Percentiles rank a stretch among this genome's conserved stretches.
These are phyloP conservation scores for Stercorarius parasiticus DNA, from an alignment of 2,113 vertebrate genomes.

Conservation along the genomic window DNA sequence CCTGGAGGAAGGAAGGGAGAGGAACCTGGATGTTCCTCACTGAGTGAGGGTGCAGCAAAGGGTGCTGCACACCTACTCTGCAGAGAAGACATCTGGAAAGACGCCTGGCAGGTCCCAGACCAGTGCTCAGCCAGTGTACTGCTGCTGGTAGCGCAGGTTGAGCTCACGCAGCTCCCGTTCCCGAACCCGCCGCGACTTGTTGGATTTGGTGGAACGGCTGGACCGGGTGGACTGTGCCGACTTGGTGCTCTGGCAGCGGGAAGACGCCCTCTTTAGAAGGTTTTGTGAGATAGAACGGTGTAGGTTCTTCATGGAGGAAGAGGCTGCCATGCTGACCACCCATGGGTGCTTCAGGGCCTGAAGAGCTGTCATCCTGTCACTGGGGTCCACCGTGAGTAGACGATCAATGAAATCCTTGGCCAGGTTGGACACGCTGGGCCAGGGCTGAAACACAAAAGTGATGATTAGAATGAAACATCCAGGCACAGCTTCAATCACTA, in stretches of 20 bases:
- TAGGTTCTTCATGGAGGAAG: slow-evolving; percentile 98
- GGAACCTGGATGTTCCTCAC: not conserved
- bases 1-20: not conserved
- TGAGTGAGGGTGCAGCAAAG: not conserved
- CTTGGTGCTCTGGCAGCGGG: slow-evolving; percentile 98
- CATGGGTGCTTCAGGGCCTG: slow-evolving; percentile 97
- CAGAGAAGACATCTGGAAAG: not conserved
- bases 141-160: slow-evolving; percentile 96
- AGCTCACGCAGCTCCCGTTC: slow-evolving; percentile 94
- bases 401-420: slow-evolving; percentile 98
- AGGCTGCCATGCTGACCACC: slow-evolving; percentile 97
- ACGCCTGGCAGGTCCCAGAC: not conserved
- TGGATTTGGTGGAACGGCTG: slow-evolving; percentile 95
- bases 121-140: slow-evolving; percentile 87
- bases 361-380: slow-evolving; percentile 87
- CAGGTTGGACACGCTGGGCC: slow-evolving; percentile 97
- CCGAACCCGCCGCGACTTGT: slow-evolving; percentile 89
- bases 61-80: not conserved
- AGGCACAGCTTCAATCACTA: not conserved
- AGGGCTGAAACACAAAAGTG: slow-evolving; percentile 81
- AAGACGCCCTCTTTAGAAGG: slow-evolving; percentile 94
- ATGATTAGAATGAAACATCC: not conserved
- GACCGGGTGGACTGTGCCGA: slow-evolving; percentile 94
- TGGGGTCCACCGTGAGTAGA: slow-evolving; percentile 91
- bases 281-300: slow-evolving; percentile 98